Evolutionary conservation across 23 tunicate species (phyloP).

Genomic region (Halocynthia roretzi): DNA sequence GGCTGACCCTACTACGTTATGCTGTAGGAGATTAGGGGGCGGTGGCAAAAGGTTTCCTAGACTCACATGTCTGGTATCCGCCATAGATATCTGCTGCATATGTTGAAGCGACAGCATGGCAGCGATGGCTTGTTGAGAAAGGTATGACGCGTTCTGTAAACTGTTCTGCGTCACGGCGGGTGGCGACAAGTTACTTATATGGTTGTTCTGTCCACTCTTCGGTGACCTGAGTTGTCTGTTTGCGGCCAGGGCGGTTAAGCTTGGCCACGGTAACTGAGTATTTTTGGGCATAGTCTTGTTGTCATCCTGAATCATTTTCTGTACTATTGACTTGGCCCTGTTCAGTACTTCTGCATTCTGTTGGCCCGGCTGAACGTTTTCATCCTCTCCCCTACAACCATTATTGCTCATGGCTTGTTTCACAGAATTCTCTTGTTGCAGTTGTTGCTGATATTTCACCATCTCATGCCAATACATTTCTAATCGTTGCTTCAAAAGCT

Average conservation of each 20-base stretch:
- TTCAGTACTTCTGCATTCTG: neutral
- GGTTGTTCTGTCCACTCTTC: constrained; percentile 5
- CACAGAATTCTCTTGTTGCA: neutral
- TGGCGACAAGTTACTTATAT: neutral
- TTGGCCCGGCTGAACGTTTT: neutral
- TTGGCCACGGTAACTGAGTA: constrained; percentile 24
- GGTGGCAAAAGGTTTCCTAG: constrained; percentile 35
- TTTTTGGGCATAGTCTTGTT: neutral
- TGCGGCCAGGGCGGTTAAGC: constrained; percentile 16
- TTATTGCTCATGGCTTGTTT: neutral
- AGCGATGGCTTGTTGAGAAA: constrained; percentile 19
- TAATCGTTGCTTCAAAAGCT: constrained; percentile 4
- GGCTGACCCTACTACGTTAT: neutral
- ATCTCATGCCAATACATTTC: constrained; percentile 29
- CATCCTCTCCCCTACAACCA: neutral
- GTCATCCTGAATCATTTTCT: constrained; percentile 3
- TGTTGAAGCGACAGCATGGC: constrained; percentile 22
- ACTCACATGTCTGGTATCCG: neutral
- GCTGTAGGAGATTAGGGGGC: neutral
- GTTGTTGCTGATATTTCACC: constrained; percentile 29
- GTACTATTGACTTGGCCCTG: neutral
- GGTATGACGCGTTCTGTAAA: constrained; percentile 3
- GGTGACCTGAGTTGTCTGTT: constrained; percentile 3
- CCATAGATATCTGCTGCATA: neutral
- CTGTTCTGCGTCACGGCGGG: neutral